These are phyloP conservation scores for Lipophrys pholis DNA, from an alignment of 2,113 vertebrate species.

Conservation along the genomic window DNA sequence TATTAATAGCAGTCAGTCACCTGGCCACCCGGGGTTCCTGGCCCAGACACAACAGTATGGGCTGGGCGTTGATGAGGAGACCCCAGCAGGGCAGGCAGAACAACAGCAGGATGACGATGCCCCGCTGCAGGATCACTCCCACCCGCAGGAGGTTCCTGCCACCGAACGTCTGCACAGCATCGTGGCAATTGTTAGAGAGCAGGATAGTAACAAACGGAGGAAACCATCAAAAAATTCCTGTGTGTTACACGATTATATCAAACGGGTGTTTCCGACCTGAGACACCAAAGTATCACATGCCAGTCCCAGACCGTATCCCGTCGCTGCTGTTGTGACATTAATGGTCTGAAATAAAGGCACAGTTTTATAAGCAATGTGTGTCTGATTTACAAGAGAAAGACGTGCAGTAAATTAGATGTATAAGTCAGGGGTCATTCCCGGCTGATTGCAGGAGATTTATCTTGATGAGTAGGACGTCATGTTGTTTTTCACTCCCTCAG, in stretches of 20 bases:
- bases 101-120: constrained; percentile 87
- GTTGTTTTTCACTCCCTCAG: constrained; percentile 1
- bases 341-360: constrained; percentile 83
- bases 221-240: not conserved
- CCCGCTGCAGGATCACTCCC: constrained; percentile 90
- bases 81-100: constrained; percentile 95
- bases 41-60: constrained; percentile 84
- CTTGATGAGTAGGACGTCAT: not conserved
- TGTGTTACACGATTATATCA: not conserved
- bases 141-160: constrained; percentile 80
- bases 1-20: constrained; percentile 73
- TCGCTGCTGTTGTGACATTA: constrained; percentile 87
- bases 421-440: not conserved
- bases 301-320: constrained; percentile 87
- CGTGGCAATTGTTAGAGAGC: not conserved
- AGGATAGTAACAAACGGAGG: not conserved
- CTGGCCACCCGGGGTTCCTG: constrained; percentile 89
- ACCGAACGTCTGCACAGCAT: constrained; percentile 82
- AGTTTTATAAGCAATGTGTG: not conserved
- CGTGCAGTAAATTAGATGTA: constrained; percentile 17
- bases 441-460: not conserved
- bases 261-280: constrained; percentile 55
- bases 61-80: constrained; percentile 88
- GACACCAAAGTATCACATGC: constrained; percentile 94
- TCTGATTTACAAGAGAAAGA: constrained; percentile 15